Conservation (phyloP, 37 sponge, comb jelly and placozoan genomes). For the Agelas oroides region DNA sequence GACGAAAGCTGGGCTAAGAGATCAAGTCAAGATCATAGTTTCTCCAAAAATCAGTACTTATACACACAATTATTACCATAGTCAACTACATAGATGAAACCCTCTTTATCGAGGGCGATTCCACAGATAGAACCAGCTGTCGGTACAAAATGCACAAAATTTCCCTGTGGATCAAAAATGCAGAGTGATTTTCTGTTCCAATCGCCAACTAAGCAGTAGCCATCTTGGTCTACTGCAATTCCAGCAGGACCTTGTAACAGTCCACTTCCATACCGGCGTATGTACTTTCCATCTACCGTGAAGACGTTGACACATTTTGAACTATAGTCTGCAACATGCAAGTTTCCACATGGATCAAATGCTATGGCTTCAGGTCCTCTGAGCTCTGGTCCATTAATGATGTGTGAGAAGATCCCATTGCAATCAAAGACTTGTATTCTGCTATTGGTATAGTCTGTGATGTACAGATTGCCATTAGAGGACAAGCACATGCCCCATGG, state of each 20-base stretch:
- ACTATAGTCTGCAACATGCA: conserved; percentile 28
- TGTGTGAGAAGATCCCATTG: conserved; percentile 29
- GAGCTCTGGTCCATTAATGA: not conserved
- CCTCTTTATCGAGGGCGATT: conserved; percentile 23
- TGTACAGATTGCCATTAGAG: conserved; percentile 22
- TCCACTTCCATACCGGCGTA: conserved; percentile 11
- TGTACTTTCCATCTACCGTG: conserved; percentile 26
- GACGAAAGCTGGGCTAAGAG: too few relatives aligned
- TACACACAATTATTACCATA: not conserved
- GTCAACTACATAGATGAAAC: conserved; percentile 14
- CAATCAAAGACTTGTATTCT: conserved; percentile 18
- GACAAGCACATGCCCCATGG: conserved; percentile 46
- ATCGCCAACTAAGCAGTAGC: conserved; percentile 9
- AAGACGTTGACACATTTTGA: conserved; percentile 22
- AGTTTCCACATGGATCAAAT: conserved; percentile 28
- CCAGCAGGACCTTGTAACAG: conserved; percentile 28
- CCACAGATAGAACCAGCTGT: not conserved
- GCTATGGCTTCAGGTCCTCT: conserved; percentile 10
- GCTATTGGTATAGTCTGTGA: conserved; percentile 30
- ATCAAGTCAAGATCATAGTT: not conserved
- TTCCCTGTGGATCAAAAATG: not conserved
- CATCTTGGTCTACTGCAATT: conserved; percentile 33
- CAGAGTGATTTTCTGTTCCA: not conserved
- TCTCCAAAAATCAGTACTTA: conserved; percentile 34
- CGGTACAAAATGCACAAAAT: not conserved